Evolutionary conservation across 2,888 invertebrate species (phyloP), one percentile per base, ranked within the genome.

Genomic region (Nomada hirtipes): DNA sequence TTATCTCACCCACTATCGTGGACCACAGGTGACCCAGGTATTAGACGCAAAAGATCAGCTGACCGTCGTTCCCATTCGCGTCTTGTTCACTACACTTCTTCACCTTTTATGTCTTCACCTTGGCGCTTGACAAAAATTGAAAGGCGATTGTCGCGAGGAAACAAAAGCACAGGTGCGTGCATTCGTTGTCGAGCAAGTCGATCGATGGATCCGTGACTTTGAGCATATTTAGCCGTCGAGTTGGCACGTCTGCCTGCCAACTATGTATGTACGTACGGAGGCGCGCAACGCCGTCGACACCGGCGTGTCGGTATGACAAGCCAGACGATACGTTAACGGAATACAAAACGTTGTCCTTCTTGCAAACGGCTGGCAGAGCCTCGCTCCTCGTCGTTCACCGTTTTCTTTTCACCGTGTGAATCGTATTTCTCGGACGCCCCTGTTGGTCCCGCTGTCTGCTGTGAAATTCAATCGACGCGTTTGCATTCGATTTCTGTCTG

Each of bases 241-340:
- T 78, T 81, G 86, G 83, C 90, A 88, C 84, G 87, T 89, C 89
- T 89, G 88, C 86, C 83, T 90, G 87, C 87, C 90, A 91, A 89
- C 83, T 89, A 88, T 83, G 77, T 77, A 77, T 20, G 53, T 36
- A 36, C 36, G 36, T 36, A 36, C 74, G 47, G 52, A 79, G 72
- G 80, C 71, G 67, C 80, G 52, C 65, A 74, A 80, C 74, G 57
- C 26, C 53, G 82, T 87, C 82, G 88, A 76, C 81, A 87, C 83
- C 85, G 86, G 88, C 89, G 89, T 88, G 90, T 89, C 83, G 90
- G 90, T 90, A 89, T 90, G 89, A 91, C 88, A 89, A 87, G 79
- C 86, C 87, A 84, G 87, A 88, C 88, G 78, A 82, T 52, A 86
- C 88, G 84, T 74, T 77, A 76, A 79, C 78, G 77, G 91, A 91